phyloP scores from a whole-genome alignment of 2,888 invertebrate species.

The Ferdinandea cuprea region DNA sequence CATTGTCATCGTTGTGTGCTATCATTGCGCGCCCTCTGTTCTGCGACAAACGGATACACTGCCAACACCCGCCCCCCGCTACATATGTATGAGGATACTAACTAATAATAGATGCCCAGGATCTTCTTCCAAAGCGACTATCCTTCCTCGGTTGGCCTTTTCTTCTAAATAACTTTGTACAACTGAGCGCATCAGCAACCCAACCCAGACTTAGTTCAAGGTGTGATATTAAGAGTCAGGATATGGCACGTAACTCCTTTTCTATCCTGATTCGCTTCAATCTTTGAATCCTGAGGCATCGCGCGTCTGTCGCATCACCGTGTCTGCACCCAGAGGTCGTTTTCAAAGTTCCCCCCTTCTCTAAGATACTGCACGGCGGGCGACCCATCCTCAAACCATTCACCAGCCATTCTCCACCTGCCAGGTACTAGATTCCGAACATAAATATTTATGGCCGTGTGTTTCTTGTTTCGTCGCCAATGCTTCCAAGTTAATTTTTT shows the following conservation, averaged over 20 bases:
- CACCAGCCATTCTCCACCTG: background rate
- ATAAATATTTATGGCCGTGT: slow-evolving; percentile 74
- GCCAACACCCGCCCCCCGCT: slow-evolving; percentile 8
- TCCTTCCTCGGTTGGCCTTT: slow-evolving; percentile 43
- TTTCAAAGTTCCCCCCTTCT: slow-evolving; percentile 37
- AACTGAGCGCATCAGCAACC: slow-evolving; percentile 22
- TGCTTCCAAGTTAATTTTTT: slow-evolving; percentile 64
- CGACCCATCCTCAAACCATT: too few relatives aligned
- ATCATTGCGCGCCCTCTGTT: slow-evolving; percentile 50
- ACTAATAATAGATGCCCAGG: slow-evolving; percentile 71
- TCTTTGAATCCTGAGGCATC: slow-evolving; percentile 71
- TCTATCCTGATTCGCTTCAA: slow-evolving; percentile 74
- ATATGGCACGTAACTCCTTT: slow-evolving; percentile 73
- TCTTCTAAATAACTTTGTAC: slow-evolving; percentile 68
- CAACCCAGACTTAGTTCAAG: slow-evolving; percentile 58
- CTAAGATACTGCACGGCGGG: too few relatives aligned
- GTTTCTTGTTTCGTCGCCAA: slow-evolving; percentile 74
- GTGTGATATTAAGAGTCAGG: slow-evolving; percentile 69
- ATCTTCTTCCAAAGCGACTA: slow-evolving; percentile 41
- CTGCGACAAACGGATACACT: slow-evolving; percentile 71
- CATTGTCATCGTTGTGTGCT: slow-evolving; percentile 69
- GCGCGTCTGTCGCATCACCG: slow-evolving; percentile 67
- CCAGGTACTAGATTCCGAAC: slow-evolving; percentile 60
- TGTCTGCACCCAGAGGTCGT: slow-evolving; percentile 69
- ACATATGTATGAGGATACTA: slow-evolving; percentile 40